Evolutionary conservation across 2,888 invertebrate species (phyloP).

Genomic region (Troides helena): DNA sequence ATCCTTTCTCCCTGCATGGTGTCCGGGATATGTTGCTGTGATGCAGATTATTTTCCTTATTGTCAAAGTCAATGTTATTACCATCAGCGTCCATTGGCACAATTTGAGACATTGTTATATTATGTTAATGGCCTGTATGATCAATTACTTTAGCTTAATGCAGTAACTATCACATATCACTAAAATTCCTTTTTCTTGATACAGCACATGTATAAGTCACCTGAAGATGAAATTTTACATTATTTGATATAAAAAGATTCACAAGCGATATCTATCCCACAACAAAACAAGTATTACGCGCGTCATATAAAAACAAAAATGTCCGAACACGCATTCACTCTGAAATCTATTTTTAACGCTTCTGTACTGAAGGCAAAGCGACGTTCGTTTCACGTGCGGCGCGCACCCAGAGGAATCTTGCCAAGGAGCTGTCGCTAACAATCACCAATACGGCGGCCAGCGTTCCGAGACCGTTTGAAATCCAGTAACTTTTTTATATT

Average conservation of each 20-base stretch:
- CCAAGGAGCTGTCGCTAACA: conserved; percentile 63
- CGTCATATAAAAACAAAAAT: conserved; percentile 77
- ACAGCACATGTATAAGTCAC: conserved; percentile 48
- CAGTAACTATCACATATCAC: conserved; percentile 3
- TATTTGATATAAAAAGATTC: conserved; percentile 65
- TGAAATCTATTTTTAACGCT: conserved; percentile 75
- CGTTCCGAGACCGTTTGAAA: conserved; percentile 66
- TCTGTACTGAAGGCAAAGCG: conserved; percentile 61
- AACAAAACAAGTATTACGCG: conserved; percentile 60
- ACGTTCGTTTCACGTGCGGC: conserved; percentile 69
- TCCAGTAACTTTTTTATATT: conserved; percentile 63
- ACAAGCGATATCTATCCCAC: conserved; percentile 70
- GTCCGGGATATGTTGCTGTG: conserved; percentile 60
- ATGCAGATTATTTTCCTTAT: conserved; percentile 68
- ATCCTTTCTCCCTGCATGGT: conserved; percentile 66
- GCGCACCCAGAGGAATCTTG: conserved; percentile 71
- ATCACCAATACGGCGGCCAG: conserved; percentile 47
- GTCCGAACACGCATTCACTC: conserved; percentile 71
- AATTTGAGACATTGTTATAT: conserved; percentile 58
- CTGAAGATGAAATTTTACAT: conserved; percentile 69
- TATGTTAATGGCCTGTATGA: neutral
- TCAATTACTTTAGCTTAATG: neutral
- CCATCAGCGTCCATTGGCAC: conserved; percentile 71
- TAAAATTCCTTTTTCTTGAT: conserved; percentile 30
- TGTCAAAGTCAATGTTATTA: conserved; percentile 65